phyloP scores from a whole-genome alignment of 2,113 vertebrate species.

The Gobiocypris rarus region DNA sequence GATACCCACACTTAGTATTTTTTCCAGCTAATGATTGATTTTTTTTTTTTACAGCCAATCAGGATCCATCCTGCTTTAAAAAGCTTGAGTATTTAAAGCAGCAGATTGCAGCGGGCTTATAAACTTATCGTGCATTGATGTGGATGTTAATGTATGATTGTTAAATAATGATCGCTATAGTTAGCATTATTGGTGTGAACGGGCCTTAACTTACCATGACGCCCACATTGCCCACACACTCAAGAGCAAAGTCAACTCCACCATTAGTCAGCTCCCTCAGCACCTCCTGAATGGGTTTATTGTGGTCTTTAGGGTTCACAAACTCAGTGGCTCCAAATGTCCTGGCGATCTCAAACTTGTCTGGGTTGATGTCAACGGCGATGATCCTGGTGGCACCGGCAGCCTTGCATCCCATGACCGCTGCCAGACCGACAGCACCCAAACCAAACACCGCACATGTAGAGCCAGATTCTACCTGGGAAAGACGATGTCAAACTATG shows the following conservation, averaged over 20 bases:
- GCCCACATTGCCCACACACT: slow-evolving; percentile 77
- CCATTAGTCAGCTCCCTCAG: slow-evolving; percentile 75
- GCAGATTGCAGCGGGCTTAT: too few relatives aligned
- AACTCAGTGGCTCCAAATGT: slow-evolving; percentile 83
- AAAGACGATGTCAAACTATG: neutral
- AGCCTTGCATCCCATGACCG: slow-evolving; percentile 78
- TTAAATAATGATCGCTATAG: too few relatives aligned
- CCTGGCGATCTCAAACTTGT: slow-evolving; percentile 79
- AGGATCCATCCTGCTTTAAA: too few relatives aligned
- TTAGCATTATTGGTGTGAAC: too few relatives aligned
- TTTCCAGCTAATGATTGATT: too few relatives aligned
- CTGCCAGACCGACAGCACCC: slow-evolving; percentile 83
- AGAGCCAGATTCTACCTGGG: slow-evolving; percentile 82
- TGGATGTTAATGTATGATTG: too few relatives aligned
- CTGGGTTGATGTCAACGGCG: slow-evolving; percentile 78
- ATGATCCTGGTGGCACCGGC: slow-evolving; percentile 83
- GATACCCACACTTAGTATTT: too few relatives aligned
- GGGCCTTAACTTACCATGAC: slow-evolving; percentile 77
- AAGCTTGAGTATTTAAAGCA: too few relatives aligned
- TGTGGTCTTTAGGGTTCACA: slow-evolving; percentile 78
- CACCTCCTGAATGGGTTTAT: slow-evolving; percentile 78
- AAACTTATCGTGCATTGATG: too few relatives aligned
- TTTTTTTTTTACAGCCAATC: too few relatives aligned
- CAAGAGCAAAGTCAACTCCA: slow-evolving; percentile 85
- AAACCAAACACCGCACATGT: slow-evolving; percentile 84